Conservation (phyloP, 2,888 invertebrate species). For the Orthosia incerta region DNA sequence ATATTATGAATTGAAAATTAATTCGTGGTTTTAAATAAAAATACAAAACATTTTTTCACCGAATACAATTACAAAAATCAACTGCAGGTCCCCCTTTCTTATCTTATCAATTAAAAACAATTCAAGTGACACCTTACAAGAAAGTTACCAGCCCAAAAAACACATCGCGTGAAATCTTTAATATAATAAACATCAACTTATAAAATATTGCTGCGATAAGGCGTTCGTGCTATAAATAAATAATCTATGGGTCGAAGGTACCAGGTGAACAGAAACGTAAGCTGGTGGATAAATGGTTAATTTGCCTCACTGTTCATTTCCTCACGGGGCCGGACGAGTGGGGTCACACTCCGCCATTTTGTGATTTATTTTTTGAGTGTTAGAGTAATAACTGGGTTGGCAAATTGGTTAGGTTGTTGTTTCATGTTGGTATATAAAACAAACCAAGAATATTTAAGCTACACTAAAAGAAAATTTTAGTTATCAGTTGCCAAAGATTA, state of each 20-base stretch:
- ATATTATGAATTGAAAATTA: not conserved
- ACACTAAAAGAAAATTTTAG: too few species aligned
- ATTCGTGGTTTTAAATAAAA: too few species aligned
- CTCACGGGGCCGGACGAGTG: constrained; percentile 65
- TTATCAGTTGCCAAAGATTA: too few species aligned
- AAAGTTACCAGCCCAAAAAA: constrained; percentile 3
- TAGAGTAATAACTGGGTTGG: constrained; percentile 41
- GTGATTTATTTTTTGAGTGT: constrained; percentile 51
- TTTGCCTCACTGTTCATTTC: constrained; percentile 80
- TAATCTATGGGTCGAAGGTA: constrained; percentile 65
- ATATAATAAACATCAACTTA: constrained; percentile 69
- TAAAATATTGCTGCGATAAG: constrained; percentile 70
- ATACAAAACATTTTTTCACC: too few species aligned
- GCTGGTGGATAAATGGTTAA: constrained; percentile 73
- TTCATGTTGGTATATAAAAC: constrained; percentile 7
- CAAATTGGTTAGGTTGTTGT: constrained; percentile 16
- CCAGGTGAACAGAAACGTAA: constrained; percentile 71
- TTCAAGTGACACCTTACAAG: not conserved
- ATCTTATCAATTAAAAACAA: constrained; percentile 19
- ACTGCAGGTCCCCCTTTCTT: not conserved
- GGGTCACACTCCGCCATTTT: constrained; percentile 60
- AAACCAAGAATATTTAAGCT: too few species aligned
- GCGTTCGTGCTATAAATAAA: constrained; percentile 71
- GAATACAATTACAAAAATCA: too few species aligned
- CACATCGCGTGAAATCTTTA: constrained; percentile 67